These are phyloP conservation scores for Alauda arvensis DNA, from an alignment of 2,797 vertebrate genomes.

Conservation along the genomic window DNA sequence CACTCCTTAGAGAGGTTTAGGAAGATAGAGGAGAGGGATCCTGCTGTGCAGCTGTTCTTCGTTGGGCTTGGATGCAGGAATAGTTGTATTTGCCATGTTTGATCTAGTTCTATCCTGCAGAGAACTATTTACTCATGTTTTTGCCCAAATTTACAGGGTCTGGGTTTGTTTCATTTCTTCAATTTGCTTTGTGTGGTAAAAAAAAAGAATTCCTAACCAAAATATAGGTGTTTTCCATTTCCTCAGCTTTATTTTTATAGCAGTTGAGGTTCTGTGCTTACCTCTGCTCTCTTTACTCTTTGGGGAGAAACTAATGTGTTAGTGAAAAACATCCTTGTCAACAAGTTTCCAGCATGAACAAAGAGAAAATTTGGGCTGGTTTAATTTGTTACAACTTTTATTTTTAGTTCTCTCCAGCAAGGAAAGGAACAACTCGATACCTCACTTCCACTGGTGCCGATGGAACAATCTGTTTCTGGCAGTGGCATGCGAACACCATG, in stretches of 20 bases:
- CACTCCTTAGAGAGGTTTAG: not conserved
- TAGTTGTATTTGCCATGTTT: not conserved
- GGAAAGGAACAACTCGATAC: conserved; percentile 87
- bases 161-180: not conserved
- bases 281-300: not conserved
- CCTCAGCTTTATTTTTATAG: not conserved
- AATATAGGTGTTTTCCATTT: not conserved
- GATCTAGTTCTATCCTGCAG: not conserved
- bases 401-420: conserved; percentile 90
- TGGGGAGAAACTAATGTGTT: not conserved
- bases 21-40: not conserved
- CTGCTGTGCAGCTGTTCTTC: not conserved
- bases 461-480: conserved; percentile 98
- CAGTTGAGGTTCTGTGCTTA: not conserved
- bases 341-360: not conserved
- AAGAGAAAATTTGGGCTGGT: not conserved
- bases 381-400: conserved; percentile 45
- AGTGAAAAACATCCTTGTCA: not conserved
- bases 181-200: not conserved
- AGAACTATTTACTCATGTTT: not conserved
- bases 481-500: conserved; percentile 90
- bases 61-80: not conserved
- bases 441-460: conserved; percentile 96
- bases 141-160: not conserved
- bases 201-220: not conserved